These are phyloP conservation scores for Conistra vaccinii DNA, from an alignment of 2,888 invertebrate species.

Conservation along the genomic window DNA sequence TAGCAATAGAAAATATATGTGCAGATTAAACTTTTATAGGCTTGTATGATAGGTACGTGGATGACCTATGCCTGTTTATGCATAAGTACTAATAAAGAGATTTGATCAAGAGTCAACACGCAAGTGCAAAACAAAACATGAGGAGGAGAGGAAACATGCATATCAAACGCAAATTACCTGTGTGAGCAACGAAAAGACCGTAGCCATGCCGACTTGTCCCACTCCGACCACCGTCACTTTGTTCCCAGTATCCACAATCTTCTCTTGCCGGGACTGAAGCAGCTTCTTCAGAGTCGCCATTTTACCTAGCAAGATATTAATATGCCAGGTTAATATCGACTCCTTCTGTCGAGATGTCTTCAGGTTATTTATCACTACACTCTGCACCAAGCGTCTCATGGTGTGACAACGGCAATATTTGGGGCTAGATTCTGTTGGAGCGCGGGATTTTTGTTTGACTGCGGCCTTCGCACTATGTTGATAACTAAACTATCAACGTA, in stretches of 20 bases:
- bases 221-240: conserved; percentile 97
- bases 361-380: conserved; percentile 22
- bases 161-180: conserved; percentile 91
- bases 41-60: too few relatives aligned
- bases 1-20: too few relatives aligned
- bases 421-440: conserved; percentile 2
- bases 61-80: too few relatives aligned
- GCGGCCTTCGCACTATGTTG: conserved; percentile 11
- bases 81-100: too few relatives aligned
- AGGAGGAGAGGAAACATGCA: too few relatives aligned
- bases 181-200: conserved; percentile 96
- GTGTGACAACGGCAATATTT: background rate
- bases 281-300: conserved; percentile 79
- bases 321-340: conserved; percentile 39
- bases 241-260: conserved; percentile 86
- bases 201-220: conserved; percentile 98
- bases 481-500: background rate
- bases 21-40: too few relatives aligned
- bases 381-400: conserved; percentile 37
- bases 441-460: conserved; percentile 16
- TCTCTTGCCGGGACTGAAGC: conserved; percentile 79
- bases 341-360: conserved; percentile 16
- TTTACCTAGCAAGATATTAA: conserved; percentile 62
- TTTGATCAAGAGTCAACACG: too few relatives aligned
- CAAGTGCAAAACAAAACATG: too few relatives aligned